Base-by-base conservation (phyloP, 2,888 invertebrate species). In the Plusia festucae region DNA sequence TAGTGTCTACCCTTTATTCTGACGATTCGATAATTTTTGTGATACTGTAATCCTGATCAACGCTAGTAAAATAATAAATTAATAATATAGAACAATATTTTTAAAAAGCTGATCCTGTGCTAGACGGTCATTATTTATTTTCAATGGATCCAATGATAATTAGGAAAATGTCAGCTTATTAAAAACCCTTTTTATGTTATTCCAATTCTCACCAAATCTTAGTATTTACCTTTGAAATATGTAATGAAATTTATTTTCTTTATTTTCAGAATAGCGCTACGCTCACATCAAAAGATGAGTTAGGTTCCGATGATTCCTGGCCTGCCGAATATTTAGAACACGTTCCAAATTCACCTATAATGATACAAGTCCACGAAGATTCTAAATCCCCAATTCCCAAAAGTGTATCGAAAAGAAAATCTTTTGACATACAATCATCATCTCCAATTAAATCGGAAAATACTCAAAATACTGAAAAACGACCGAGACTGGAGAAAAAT, bases 131-230 rank as follows among this genome's bases (percentile, higher is more conserved):
- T 34, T 34, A 7, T 34, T 34, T 34, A 34, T 34, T 13, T 61
- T 62, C 60, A 53, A 60, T 44, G 16, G 44, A n/a, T 7, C 44
- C 44, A 44, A 40, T 55, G 53, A n/a, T 78, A 79, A 71, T 80
- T 70, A 49, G 59, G 63, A 59, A 81, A 79, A 73, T 81, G 78
- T 81, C 78, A 82, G 73, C 61, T 56, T 67, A 67, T 68, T 68
- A 76, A 68, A 64, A 73, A 80, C 51, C 75, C 61, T 51, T 68
- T 54, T 61, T 55, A 68, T 62, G 56, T 66, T 56, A 61, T 5
- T 66, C 56, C 62, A 66, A 61, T 66, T 75, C 56, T 76, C 56
- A 56, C 67, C 77, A 44, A 77, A 62, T 74, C 60, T 71, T 76
- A 76, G 79, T 63, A n/a, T n/a, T n/a, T n/a, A 78, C 73, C 72